Evolutionary conservation across 1,140 invertebrate species (phyloP), one percentile per base, ranked within the genome.

Genomic region (Pseudoatta argentina): DNA sequence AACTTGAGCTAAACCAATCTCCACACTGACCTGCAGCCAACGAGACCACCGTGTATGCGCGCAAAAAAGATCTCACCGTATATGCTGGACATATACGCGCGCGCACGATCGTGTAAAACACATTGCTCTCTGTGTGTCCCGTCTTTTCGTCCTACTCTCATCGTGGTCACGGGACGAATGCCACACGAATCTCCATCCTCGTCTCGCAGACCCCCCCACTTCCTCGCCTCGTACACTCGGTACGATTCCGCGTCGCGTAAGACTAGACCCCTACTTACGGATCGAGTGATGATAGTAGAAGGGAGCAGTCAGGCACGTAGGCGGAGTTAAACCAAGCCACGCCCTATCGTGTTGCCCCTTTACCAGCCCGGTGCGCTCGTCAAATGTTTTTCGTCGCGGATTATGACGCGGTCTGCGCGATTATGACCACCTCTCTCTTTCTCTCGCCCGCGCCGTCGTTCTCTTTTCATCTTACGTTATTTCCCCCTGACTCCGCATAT

Each of bases 401-500:
- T 95, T 95, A 95, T 95, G 94, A 95, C 95, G 94, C 95, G 94
- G 92, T 93, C 94, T 95, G 94, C 92, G 94, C 94, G 94, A 95
- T 95, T 95, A 95, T 93, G 93, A 95, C 92, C 94, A 93, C 93
- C 92, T 91, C 88, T 90, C 88, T 87, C 88, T 59, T 78, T 86
- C 76, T 73, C 64, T 67, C 85, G 21, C 76, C 85, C 34, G 86
- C 55, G 21, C 53, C 55, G 66, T 85, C 81, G 63, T 67, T 83
- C 79, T 87, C 77, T 21, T 73, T 82, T 73, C 61, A 67, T 86
- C 86, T 87, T 48, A 51, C n/a, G 59, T 76, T 64, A 63, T 66
- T 44, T 87, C 72, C 67, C 76, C 57, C 76, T 85, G 39, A 83
- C 87, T 72, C 66, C 53, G 67, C 55, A 24, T 63, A 63, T 55